Evolutionary conservation across 2,797 vertebrate genomes (phyloP).

Genomic region (Epinephelus malabaricus): DNA sequence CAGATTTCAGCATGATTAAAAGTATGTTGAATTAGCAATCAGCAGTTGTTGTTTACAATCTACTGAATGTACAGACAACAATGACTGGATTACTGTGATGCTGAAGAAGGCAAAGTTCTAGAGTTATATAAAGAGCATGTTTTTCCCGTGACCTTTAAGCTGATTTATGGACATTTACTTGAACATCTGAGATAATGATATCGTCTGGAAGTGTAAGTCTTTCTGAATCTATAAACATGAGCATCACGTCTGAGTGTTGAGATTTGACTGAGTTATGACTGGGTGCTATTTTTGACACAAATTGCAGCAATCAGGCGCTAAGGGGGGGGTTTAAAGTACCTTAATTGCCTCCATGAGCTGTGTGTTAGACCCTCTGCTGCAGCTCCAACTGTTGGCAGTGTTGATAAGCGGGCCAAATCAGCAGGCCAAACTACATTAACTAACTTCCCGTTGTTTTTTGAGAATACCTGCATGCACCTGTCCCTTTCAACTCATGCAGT

Average conservation of each 20-base stretch:
- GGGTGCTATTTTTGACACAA: conserved; percentile 27
- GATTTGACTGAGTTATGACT: conserved; percentile 15
- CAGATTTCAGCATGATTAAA: not conserved
- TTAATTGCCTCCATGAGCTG: conserved; percentile 41
- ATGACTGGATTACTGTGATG: not conserved
- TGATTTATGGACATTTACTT: not conserved
- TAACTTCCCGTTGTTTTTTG: conserved; percentile 22
- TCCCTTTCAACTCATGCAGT: conserved; percentile 18
- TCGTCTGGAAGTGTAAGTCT: not conserved
- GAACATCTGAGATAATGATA: not conserved
- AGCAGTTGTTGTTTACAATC: not conserved
- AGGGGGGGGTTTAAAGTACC: conserved; percentile 32
- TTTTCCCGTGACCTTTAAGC: not conserved
- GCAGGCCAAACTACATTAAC: not conserved
- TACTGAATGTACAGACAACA: not conserved
- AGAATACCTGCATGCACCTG: conserved; percentile 32
- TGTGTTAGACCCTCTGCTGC: conserved; percentile 27
- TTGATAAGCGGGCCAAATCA: conserved; percentile 22
- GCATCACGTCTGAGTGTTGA: not conserved
- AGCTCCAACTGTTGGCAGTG: conserved; percentile 33
- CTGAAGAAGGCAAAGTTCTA: not conserved
- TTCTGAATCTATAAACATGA: not conserved
- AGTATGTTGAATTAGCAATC: not conserved
- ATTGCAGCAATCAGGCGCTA: conserved; percentile 16
- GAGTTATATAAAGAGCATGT: not conserved